Evolutionary conservation across 2,797 vertebrate species (phyloP).

Genomic region (Enteromius mattozi): DNA sequence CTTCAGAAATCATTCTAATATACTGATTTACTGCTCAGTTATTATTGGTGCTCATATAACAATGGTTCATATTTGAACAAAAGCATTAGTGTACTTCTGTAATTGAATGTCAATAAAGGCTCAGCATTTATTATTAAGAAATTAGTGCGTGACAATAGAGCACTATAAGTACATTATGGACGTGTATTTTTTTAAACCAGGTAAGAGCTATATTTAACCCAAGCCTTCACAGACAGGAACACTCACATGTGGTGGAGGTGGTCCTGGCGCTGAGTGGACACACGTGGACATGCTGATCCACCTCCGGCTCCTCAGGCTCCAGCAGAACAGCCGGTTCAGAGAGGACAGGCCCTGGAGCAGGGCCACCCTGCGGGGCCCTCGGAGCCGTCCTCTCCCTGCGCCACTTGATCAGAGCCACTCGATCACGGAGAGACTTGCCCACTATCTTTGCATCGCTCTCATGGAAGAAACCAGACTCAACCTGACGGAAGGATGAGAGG

Average conservation of each 20-base stretch:
- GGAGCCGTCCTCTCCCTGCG: conserved; percentile 88
- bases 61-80: background rate
- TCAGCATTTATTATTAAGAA: background rate
- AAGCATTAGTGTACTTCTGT: background rate
- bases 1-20: background rate
- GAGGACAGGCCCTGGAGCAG: conserved; percentile 72
- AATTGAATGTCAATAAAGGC: background rate
- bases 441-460: conserved; percentile 95
- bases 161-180: background rate
- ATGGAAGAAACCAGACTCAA: conserved; percentile 94
- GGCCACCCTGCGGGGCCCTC: conserved; percentile 72
- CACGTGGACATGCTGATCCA: conserved; percentile 84
- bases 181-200: background rate
- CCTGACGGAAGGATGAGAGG: conserved; percentile 71
- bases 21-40: background rate
- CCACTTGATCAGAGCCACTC: conserved; percentile 90
- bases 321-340: conserved; percentile 73
- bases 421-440: conserved; percentile 91
- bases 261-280: conserved; percentile 83
- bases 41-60: background rate
- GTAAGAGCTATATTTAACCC: background rate
- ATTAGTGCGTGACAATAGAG: background rate
- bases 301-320: conserved; percentile 87
- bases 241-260: conserved; percentile 83
- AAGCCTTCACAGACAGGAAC: background rate